These are phyloP conservation scores for Imbricaverruca yamaguchii DNA, from an alignment of 2,888 invertebrate species.

Conservation along the genomic window DNA sequence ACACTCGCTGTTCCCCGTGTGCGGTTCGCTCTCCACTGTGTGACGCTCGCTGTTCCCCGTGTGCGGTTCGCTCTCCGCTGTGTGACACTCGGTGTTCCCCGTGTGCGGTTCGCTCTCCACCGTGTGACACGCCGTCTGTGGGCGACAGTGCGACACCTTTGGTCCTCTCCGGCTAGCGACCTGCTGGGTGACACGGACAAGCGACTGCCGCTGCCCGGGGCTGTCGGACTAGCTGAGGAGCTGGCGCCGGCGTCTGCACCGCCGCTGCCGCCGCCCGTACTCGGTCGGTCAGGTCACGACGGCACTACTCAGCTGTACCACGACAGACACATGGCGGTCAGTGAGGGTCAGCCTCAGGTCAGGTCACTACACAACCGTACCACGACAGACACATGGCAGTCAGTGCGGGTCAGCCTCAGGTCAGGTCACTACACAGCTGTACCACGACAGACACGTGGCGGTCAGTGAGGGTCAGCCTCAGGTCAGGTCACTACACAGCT, in stretches of 20 bases:
- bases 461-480: slow-evolving; percentile 22
- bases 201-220: slow-evolving; percentile 61
- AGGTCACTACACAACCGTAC: background rate
- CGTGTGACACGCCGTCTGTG: background rate
- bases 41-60: too few relatives aligned
- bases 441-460: slow-evolving; percentile 6
- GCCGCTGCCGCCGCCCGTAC: background rate
- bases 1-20: too few relatives aligned
- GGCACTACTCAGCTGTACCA: background rate
- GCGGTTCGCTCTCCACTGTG: too few relatives aligned
- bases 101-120: too few relatives aligned
- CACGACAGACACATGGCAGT: too few relatives aligned
- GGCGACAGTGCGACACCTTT: background rate
- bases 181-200: slow-evolving; percentile 48
- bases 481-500: background rate
- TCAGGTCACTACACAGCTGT: background rate
- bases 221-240: slow-evolving; percentile 53
- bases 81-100: too few relatives aligned
- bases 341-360: slow-evolving; percentile 12
- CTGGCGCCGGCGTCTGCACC: background rate
- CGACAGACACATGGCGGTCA: slow-evolving; percentile 23
- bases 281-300: background rate
- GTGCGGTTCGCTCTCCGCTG: too few relatives aligned
- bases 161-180: background rate
- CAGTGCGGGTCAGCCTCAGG: too few relatives aligned